Evolutionary conservation across 2,113 vertebrate species (phyloP).

Genomic region (Colossoma macropomum): DNA sequence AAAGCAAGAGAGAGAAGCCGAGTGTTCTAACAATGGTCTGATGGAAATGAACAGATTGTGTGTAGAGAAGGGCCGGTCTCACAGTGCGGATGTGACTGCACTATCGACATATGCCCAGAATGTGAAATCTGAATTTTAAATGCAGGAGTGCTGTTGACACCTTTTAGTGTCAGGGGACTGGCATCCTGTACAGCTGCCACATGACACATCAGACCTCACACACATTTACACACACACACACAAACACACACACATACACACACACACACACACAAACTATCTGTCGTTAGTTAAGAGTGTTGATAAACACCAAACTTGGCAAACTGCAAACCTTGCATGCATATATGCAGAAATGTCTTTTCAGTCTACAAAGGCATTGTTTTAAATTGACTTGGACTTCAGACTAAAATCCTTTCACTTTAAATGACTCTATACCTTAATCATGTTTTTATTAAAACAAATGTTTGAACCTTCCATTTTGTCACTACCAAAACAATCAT

Average conservation of each 20-base stretch:
- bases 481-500: no score
- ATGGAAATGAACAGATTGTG: slow-evolving; percentile 62
- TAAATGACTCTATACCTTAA: no score
- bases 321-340: slow-evolving; percentile 35
- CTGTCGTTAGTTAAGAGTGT: not conserved
- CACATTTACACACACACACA: slow-evolving; percentile 41
- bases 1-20: slow-evolving; percentile 10
- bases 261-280: slow-evolving; percentile 17
- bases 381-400: no score
- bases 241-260: slow-evolving; percentile 31
- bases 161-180: slow-evolving; percentile 72
- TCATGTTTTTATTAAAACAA: no score
- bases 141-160: slow-evolving; percentile 74
- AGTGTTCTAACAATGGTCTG: slow-evolving; percentile 46
- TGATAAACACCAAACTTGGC: slow-evolving; percentile 14
- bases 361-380: not conserved
- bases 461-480: no score
- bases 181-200: slow-evolving; percentile 79
- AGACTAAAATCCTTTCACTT: no score
- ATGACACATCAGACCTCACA: slow-evolving; percentile 70
- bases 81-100: slow-evolving; percentile 64
- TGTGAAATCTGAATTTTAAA: slow-evolving; percentile 75
- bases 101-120: slow-evolving; percentile 69
- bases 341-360: slow-evolving; percentile 17
- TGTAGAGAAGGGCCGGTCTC: slow-evolving; percentile 55